Evolutionary conservation across 2,797 vertebrate species (phyloP).

Genomic region (Pygocentrus nattereri): DNA sequence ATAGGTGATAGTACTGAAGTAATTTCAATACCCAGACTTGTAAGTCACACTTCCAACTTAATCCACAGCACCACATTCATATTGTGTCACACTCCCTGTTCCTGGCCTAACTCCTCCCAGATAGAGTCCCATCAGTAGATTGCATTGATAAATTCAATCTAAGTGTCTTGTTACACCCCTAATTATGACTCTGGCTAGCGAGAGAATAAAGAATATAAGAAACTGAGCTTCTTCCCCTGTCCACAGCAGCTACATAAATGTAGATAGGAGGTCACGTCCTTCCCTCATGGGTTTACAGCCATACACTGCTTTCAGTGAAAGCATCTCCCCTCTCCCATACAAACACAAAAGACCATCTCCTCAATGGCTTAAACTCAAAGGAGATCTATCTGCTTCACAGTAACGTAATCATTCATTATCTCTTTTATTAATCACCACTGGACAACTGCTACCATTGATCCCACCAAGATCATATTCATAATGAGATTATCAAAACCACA

Average conservation of each 20-base stretch:
- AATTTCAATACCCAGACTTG: no score
- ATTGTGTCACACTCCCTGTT: no score
- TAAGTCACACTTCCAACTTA: no score
- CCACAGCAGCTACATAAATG: constrained; percentile 11
- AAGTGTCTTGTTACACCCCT: no score
- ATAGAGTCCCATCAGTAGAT: no score
- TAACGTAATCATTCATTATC: constrained; percentile 60
- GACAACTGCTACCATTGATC: constrained; percentile 42
- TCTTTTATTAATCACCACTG: constrained; percentile 51
- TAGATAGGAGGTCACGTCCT: constrained; percentile 20
- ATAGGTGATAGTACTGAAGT: no score
- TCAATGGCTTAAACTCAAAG: constrained; percentile 48
- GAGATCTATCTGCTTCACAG: constrained; percentile 30
- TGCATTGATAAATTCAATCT: no score
- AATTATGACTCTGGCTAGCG: no score
- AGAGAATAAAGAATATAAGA: no score
- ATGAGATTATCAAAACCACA: constrained; percentile 45
- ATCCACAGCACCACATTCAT: no score
- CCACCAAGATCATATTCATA: constrained; percentile 39
- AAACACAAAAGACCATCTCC: constrained; percentile 26
- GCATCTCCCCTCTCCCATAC: constrained; percentile 23
- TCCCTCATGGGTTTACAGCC: constrained; percentile 13
- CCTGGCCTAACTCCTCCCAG: no score
- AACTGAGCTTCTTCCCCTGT: neutral
- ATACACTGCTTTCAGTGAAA: constrained; percentile 23